Percentiles rank a stretch among this genome's conserved stretches.
Evolutionary conservation across 2,113 vertebrate genomes (phyloP).

Genomic region (Sarotherodon lohbergeri): DNA sequence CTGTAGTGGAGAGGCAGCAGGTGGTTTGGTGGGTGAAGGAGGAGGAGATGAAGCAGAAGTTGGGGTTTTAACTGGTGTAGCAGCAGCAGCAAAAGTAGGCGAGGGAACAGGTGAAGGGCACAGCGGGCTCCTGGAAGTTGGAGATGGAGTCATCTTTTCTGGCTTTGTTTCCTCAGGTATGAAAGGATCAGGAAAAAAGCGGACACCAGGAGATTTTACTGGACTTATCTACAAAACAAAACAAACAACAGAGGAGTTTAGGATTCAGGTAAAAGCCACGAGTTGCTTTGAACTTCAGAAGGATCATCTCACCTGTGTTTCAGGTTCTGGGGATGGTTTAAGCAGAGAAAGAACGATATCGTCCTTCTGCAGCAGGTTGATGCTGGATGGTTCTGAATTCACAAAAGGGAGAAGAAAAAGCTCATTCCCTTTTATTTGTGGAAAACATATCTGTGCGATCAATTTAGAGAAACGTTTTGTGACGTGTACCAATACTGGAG

Average conservation of each 20-base stretch:
- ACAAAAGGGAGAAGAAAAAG: not conserved
- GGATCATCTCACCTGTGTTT: conserved; percentile 29
- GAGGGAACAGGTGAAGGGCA: conserved; percentile 24
- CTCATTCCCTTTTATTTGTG: not conserved
- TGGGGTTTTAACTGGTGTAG: conserved; percentile 17
- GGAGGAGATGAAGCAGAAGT: conserved; percentile 9
- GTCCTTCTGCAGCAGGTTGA: conserved; percentile 36
- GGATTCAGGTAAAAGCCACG: not conserved
- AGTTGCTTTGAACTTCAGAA: not conserved
- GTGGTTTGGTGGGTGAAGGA: not conserved
- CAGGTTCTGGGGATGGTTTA: conserved; percentile 21
- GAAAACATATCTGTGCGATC: not conserved
- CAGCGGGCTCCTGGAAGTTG: conserved; percentile 21
- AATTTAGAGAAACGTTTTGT: not conserved
- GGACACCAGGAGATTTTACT: conserved; percentile 61
- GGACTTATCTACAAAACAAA: conserved; percentile 1
- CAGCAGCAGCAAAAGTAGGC: conserved; percentile 18
- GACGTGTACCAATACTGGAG: conserved; percentile 56
- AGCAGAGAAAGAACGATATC: conserved; percentile 50
- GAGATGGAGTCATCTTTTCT: conserved; percentile 29
- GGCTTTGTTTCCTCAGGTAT: conserved; percentile 52
- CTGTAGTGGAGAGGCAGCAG: conserved; percentile 4
- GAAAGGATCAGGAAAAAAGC: conserved; percentile 76
- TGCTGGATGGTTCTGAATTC: conserved; percentile 43
- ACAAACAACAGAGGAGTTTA: not conserved